Evolutionary conservation across 2,113 vertebrate genomes (phyloP), one percentile per base, ranked within the genome.

Genomic region (Odocoileus hemionus): DNA sequence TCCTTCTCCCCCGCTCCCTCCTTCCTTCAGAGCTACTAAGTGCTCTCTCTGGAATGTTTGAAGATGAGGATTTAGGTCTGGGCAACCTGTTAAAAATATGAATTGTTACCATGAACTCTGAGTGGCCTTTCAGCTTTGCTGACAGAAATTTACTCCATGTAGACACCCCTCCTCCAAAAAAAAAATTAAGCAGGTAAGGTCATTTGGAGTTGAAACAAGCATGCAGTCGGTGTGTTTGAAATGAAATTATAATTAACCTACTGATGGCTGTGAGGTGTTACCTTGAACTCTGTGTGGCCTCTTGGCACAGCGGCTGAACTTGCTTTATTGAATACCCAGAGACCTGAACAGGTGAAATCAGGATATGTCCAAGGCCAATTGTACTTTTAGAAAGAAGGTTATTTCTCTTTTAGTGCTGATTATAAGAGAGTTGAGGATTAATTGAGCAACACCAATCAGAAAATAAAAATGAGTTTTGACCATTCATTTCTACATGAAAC

Each of bases 151-250:
- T 98, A 47, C 96, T 98, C 98, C 93, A 54, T 95, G 54, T 92
- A 97, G 97, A 95, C 70, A n/a, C 58, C 3, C 0, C 12, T 50
- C 50, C 84, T 89, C 7, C 0, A 33, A 50, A 74, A 96, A 85
- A 84, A 98, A 96, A 98, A 94, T 94, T 67, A 97, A 97, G 94
- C 98, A 99, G 98, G 98, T 99, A 98, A 98, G 99, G 99, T 99
- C 98, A 96, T 94, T 96, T 91, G 98, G 98, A 99, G 99, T 99
- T 99, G 98, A 98, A 98, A 96, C 76, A 95, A 98, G 96, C 93
- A 78, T 95, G 97, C 76, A 97, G 93, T 84, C 97, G 89, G 98
- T 95, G 80, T 96, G 92, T 98, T 98, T 88, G 97, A 97, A 98
- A 96, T 25, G 85, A 92, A 97, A 98, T 93, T 98, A 98, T 93